Evolutionary conservation across 2,797 vertebrate species (phyloP).

Genomic region (Falco concolor): DNA sequence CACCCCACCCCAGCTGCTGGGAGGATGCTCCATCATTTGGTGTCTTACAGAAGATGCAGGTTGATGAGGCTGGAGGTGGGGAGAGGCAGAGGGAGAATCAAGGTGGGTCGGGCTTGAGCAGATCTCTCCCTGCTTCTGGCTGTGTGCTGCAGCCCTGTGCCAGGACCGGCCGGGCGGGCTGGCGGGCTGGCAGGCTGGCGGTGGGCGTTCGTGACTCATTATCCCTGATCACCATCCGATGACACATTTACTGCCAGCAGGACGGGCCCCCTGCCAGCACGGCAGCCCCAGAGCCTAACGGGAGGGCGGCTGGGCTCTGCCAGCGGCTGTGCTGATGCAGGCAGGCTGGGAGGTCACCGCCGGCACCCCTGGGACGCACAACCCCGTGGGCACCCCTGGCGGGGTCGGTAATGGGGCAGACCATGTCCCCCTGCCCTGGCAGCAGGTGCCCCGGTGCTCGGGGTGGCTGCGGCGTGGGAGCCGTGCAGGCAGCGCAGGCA

Average conservation of each 20-base stretch:
- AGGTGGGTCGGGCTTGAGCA: neutral
- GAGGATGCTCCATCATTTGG: neutral
- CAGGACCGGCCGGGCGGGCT: neutral
- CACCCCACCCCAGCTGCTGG: neutral
- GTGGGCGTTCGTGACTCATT: constrained; percentile 19
- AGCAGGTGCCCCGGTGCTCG: fast-evolving
- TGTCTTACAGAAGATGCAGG: neutral
- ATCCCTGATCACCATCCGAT: neutral
- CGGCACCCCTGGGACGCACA: neutral
- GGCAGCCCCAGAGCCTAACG: neutral
- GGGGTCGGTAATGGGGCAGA: neutral
- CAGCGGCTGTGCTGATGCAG: neutral
- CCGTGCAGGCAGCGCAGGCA: neutral
- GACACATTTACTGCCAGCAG: neutral
- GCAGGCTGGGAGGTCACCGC: neutral
- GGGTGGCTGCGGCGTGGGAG: neutral
- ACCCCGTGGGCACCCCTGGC: neutral
- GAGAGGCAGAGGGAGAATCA: neutral
- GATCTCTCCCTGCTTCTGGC: neutral
- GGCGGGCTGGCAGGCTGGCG: neutral
- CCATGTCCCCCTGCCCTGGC: neutral
- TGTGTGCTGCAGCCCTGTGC: neutral
- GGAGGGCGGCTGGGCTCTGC: neutral
- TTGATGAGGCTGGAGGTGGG: neutral
- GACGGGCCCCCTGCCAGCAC: neutral